Evolutionary conservation across 37 sponge, comb jelly and placozoan species (phyloP), one percentile per base, ranked within the genome.

Genomic region (Chondrilla cf. caribensis): DNA sequence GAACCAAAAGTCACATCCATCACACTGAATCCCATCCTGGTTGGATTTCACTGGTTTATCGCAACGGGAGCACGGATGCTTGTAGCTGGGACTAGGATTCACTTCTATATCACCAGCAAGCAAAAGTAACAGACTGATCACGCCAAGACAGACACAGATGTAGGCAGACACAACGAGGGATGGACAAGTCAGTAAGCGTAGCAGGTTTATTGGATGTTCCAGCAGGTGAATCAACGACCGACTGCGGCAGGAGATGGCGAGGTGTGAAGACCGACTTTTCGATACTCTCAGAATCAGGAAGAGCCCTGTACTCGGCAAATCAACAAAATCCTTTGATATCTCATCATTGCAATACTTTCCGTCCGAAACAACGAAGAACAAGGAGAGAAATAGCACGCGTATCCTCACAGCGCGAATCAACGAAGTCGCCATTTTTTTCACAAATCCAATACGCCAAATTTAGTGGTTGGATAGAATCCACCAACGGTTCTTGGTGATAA

Each of bases 21-120:
- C 37, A 70, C 71, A 70, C 18, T 70, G 71, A 15, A 70, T 22
- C 6, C 71, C 71, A 3, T 70, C 38, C 71, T 70, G 71, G 71
- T 70, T 70, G 6, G 39, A 70, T 36, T 70, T 70, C 38, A 70
- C 39, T 31, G 71, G 71, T 2, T 70, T 70, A 19, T 5, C 35
- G 28, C 71, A 70, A 18, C 5, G 19, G 6, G 38, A 3, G 38
- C 39, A 70, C 38, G 71, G 39, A 29, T 33, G 32, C 18, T 70
- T 70, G 39, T 70, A 70, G 38, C 28, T 33, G 19, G 71, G 71
- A 19, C 71, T 38, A 36, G 71, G 71, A 29, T 70, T 70, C 18
- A 5, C 19, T 18, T 70, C 71, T 3, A 70, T 38, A 70, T 70
- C 39, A 18, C 71, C 29, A 28, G 18, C 6, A 5, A 19, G 8